Percentiles rank a stretch among this genome's conserved stretches.
Conservation (phyloP, 1,140 invertebrate species). For the Tetramorium alpestre region DNA sequence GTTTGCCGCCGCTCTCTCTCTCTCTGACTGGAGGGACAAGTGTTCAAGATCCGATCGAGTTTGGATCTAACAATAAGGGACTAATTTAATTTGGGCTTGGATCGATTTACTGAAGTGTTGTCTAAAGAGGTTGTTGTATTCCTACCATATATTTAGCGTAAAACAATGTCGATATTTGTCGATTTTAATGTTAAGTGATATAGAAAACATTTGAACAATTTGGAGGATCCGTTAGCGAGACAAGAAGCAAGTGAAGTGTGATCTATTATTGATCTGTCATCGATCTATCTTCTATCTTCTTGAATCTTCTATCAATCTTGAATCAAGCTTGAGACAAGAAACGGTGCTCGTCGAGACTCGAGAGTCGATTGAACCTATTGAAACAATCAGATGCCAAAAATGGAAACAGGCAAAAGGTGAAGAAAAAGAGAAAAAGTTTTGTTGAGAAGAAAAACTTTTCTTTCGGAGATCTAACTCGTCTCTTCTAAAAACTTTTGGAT, state of each 20-base stretch:
- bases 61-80: background rate
- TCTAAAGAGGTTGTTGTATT: background rate
- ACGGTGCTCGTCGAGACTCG: background rate
- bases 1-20: background rate
- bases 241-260: background rate
- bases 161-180: background rate
- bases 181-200: background rate
- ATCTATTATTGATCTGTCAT: background rate
- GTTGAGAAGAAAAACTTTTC: background rate
- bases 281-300: background rate
- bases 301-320: background rate
- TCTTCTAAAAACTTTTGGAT: background rate
- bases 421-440: background rate
- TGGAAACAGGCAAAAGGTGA: background rate
- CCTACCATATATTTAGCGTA: background rate
- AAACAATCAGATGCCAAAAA: background rate
- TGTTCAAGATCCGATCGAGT: background rate
- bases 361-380: background rate
- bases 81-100: background rate
- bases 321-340: background rate
- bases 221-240: background rate
- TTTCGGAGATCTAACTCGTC: background rate
- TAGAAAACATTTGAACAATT: background rate
- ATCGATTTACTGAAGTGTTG: background rate
- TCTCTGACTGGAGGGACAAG: background rate